These are phyloP conservation scores for Hedychridium roseum DNA, from an alignment of 2,888 invertebrate genomes.

Conservation along the genomic window DNA sequence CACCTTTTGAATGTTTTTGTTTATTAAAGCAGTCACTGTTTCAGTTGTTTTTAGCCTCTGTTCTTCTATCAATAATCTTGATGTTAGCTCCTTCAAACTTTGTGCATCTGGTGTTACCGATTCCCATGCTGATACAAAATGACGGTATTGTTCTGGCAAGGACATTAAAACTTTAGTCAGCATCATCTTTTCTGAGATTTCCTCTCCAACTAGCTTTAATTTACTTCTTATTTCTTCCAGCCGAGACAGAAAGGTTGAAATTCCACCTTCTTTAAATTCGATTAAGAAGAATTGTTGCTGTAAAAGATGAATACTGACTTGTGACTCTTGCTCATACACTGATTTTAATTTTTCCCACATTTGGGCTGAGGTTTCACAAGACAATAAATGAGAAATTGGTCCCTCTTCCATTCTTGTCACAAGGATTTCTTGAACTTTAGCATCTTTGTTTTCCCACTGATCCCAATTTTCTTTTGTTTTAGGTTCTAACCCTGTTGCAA, in stretches of 20 bases:
- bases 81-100: constrained; percentile 17
- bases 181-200: constrained; percentile 27
- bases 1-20: not conserved
- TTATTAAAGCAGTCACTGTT: not conserved
- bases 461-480: too few relatives aligned
- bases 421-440: constrained; percentile 6
- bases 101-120: constrained; percentile 13
- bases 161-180: constrained; percentile 33
- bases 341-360: constrained; percentile 5
- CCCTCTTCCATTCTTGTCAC: constrained; percentile 8
- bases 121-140: constrained; percentile 36
- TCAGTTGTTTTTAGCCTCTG: not conserved
- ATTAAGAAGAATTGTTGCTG: not conserved
- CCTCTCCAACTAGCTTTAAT: constrained; percentile 16
- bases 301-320: constrained; percentile 2
- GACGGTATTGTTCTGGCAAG: constrained; percentile 21
- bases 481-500: too few relatives aligned
- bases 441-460: not conserved
- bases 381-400: not conserved
- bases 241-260: not conserved
- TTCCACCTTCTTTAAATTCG: not conserved
- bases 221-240: constrained; percentile 1
- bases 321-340: constrained; percentile 2
- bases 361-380: not conserved
- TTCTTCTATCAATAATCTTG: constrained; percentile 22